Base-by-base conservation (phyloP, 2,113 vertebrate genomes). In the Salvelinus sp. region DNA sequence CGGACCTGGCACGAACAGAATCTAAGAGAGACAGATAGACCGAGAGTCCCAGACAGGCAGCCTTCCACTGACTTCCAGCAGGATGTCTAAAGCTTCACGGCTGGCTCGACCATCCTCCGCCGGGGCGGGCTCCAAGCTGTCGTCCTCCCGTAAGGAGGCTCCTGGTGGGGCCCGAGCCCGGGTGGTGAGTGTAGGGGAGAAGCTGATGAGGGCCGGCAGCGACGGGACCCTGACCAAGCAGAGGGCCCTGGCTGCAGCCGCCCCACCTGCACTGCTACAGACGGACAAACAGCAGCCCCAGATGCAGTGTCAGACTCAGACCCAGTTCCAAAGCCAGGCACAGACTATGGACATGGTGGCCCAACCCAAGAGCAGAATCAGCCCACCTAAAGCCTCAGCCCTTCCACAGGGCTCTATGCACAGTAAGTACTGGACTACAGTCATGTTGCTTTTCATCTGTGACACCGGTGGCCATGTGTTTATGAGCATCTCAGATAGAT, bases 21-120 rank as follows among this genome's bases (percentile, higher is more conserved):
- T 10, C 38, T 44, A 44, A 44, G 38, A 44, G 38, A 44, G 38
- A 44, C 38, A 44, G 38, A 44, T 10, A 44, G 70, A 85, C 65
- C 60, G 75, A 85, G 66, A 67, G 76, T 64, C 38, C 38, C 9
- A 44, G 38, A 44, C 7, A 44, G 9, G 9, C 38, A 44, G 38
- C 9, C 38, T 20, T 22, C 30, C 28, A 18, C n/a, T n/a, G 25
- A 69, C 33, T 10, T 20, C 7, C 38, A 10, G 57, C 70, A 82
- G 81, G 89, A 99, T 99, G 97, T 94, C 96, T 87, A 97, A 94
- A 92, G 91, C 96, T 63, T 96, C 97, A 66, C 95, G 94, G 86
- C 89, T 96, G 87, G 93, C 94, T 76, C 94, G 96, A 88, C 94
- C 95, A 74, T 85, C 94, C 69, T 91, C 93, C 0, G 72, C 92